Percentiles rank a stretch among this genome's conserved stretches.
Evolutionary conservation across 2,888 invertebrate genomes (phyloP).

Genomic region (Pyralis farinalis): DNA sequence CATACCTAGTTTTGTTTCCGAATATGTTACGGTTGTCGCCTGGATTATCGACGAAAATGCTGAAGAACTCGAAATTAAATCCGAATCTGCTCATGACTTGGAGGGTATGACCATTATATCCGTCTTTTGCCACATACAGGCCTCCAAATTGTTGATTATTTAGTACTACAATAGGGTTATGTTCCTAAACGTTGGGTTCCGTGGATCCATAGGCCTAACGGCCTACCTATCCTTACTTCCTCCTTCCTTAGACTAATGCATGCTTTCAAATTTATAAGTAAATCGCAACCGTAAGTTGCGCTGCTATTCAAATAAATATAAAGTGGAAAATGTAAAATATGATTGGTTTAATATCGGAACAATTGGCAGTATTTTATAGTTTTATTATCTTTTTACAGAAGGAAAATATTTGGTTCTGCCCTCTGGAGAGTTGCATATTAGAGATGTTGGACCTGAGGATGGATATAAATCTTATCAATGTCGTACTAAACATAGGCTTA

Average conservation of each 20-base stretch:
- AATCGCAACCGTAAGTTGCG: constrained; percentile 62
- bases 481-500: constrained; percentile 94
- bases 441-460: constrained; percentile 96
- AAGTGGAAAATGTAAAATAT: constrained; percentile 1
- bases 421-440: constrained; percentile 96
- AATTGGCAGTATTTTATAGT: constrained; percentile 13
- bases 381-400: constrained; percentile 78
- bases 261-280: constrained; percentile 69
- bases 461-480: constrained; percentile 97
- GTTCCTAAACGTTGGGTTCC: constrained; percentile 47
- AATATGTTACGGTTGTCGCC: constrained; percentile 91
- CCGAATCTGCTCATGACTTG: constrained; percentile 53
- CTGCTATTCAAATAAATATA: constrained; percentile 23
- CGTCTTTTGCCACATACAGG: constrained; percentile 12
- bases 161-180: constrained; percentile 37
- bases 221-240: constrained; percentile 78
- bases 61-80: constrained; percentile 70
- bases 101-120: constrained; percentile 48
- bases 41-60: constrained; percentile 91
- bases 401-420: constrained; percentile 97
- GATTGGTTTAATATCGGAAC: constrained; percentile 12
- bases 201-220: constrained; percentile 80
- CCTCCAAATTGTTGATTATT: constrained; percentile 10
- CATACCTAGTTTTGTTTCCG: constrained; percentile 95
- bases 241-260: constrained; percentile 80